Base-by-base conservation (phyloP, 1,140 invertebrate genomes). In the Drosophila littoralis region DNA sequence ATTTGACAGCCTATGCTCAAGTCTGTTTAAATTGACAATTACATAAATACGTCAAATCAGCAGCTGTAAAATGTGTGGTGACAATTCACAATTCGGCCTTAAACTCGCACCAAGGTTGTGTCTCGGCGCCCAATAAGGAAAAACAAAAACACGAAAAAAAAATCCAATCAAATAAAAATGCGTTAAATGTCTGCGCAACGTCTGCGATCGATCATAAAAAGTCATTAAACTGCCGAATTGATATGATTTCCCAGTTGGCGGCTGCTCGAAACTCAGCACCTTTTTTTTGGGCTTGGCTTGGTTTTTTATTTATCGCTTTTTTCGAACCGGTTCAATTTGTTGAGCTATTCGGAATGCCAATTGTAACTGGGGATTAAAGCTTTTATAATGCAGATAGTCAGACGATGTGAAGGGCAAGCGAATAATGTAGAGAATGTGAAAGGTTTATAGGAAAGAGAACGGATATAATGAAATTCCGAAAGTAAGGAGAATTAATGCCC, bases 181-280 rank as follows among this genome's bases (percentile, higher is more conserved):
- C 22, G 22, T 50, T 50, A 13, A 58, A 9, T 55, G 55, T 59
- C 42, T 59, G 35, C 28, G 55, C 55, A 45, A 2, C 13, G 42
- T 46, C 42, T 43, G 57, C 57, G 57, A 59, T 59, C 57, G 57
- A 59, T 59, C 57, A 59, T 46, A 59, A 59, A 35, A 59, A 59
- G 42, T 59, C 42, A 46, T 59, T 59, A 59, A 59, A 46, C 57
- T 59, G 57, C 42, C 42, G 57, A 46, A 45, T 46, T 33, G 57
- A 59, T 46, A 46, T 33, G 57, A 59, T 59, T 59, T 59, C 57
- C 57, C 57, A 59, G 57, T 46, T 35, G 42, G 42, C 45, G 57
- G 57, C 42, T 59, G 42, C 46, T 46, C 42, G 42, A 43, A 46
- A 59, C 17, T 59, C 57, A 59, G 46, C 57, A 59, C 42, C 2